Conservation (phyloP, 2,888 invertebrate species). For the Tupiocoris notatus region DNA sequence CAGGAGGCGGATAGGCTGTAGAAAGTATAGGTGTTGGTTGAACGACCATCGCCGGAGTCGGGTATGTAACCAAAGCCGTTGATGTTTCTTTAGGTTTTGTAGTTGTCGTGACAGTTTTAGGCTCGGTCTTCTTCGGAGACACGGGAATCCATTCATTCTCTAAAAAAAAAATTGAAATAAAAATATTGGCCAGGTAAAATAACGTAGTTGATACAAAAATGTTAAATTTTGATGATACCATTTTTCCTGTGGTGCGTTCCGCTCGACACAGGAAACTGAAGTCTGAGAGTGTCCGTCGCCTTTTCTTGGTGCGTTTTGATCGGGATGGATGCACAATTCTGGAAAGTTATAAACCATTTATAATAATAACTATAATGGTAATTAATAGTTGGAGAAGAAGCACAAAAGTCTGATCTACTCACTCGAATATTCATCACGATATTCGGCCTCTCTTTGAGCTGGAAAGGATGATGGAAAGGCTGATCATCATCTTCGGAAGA, state of each 20-base stretch:
- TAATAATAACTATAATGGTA: no score
- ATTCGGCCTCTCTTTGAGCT: constrained; percentile 77
- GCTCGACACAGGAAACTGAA: constrained; percentile 93
- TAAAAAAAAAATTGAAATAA: constrained; percentile 47
- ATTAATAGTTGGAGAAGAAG: no score
- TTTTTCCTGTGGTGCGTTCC: constrained; percentile 84
- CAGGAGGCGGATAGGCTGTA: constrained; percentile 30
- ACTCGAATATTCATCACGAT: constrained; percentile 90
- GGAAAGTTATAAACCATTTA: no score
- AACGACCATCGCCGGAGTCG: no score
- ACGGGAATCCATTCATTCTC: constrained; percentile 86
- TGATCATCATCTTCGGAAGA: constrained; percentile 70
- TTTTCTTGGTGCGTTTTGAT: constrained; percentile 68
- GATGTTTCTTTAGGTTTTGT: background rate
- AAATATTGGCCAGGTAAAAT: background rate
- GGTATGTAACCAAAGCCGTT: constrained; percentile 50
- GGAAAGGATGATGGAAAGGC: constrained; percentile 90
- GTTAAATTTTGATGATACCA: constrained; percentile 54
- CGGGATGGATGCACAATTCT: constrained; percentile 69
- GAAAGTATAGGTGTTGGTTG: constrained; percentile 47
- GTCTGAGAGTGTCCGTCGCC: constrained; percentile 69
- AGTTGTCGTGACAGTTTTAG: constrained; percentile 2
- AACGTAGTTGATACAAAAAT: constrained; percentile 32
- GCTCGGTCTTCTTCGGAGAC: constrained; percentile 55
- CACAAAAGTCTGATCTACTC: no score